Evolutionary conservation across 2,797 vertebrate genomes (phyloP).

Genomic region (Channa striata): DNA sequence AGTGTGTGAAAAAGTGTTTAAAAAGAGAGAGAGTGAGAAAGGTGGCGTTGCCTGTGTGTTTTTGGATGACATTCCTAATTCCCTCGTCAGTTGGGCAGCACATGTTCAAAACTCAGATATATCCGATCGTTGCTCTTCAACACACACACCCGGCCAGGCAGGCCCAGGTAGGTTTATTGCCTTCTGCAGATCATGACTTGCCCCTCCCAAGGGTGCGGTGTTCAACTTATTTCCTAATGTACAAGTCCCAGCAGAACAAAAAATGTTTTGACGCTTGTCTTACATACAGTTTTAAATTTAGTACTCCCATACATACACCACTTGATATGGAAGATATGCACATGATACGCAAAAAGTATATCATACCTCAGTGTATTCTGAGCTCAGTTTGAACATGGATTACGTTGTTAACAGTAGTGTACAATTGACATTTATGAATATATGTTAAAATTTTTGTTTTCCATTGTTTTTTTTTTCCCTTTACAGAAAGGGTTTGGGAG

Average conservation of each 20-base stretch:
- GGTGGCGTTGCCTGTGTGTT: slow-evolving; percentile 2
- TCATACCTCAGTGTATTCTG: not conserved
- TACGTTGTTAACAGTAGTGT: no score
- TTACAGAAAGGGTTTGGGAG: slow-evolving; percentile 81
- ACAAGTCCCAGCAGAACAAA: slow-evolving; percentile 72
- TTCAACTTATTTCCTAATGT: slow-evolving; percentile 55
- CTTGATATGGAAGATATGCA: not conserved
- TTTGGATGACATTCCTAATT: slow-evolving; percentile 30
- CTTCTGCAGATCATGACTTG: slow-evolving; percentile 51
- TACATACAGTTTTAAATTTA: not conserved
- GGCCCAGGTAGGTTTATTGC: slow-evolving; percentile 33
- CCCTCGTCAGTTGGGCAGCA: not conserved
- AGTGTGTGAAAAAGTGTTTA: not conserved
- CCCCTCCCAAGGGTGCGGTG: slow-evolving; percentile 63
- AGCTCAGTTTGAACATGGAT: not conserved
- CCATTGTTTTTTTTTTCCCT: slow-evolving; percentile 51
- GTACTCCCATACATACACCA: not conserved
- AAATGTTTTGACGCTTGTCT: slow-evolving; percentile 31
- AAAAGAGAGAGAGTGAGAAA: slow-evolving; percentile 21
- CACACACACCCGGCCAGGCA: slow-evolving; percentile 32
- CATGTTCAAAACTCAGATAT: slow-evolving; percentile 23
- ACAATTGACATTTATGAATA: no score
- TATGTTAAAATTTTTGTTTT: no score
- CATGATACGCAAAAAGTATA: not conserved
- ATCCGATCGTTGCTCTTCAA: slow-evolving; percentile 15